These are phyloP conservation scores for Paracyclopina nana DNA, from an alignment of 1,140 invertebrate species.

Conservation along the genomic window DNA sequence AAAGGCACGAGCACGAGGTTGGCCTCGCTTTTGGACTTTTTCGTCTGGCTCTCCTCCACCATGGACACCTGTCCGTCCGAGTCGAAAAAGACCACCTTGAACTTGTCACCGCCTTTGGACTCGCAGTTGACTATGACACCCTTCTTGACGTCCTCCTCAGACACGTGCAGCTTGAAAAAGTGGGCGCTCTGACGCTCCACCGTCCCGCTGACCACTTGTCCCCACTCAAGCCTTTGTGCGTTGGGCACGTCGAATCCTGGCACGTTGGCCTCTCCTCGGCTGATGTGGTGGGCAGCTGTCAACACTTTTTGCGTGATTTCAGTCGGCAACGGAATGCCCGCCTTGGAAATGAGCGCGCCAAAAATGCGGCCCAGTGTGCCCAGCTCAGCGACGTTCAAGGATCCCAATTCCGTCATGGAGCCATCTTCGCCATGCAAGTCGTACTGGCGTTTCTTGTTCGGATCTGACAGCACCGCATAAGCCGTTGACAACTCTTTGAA, in stretches of 20 bases:
- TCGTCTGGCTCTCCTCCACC: not conserved
- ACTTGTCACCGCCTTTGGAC: conserved; percentile 6
- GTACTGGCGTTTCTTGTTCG: conserved; percentile 8
- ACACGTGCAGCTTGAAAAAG: conserved; percentile 4
- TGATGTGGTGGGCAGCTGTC: not conserved
- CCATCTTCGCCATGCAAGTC: conserved; percentile 11
- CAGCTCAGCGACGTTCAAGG: conserved; percentile 7
- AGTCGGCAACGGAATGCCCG: conserved; percentile 8
- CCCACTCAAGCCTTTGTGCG: not conserved
- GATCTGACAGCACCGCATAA: conserved; percentile 12
- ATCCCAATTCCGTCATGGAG: not conserved
- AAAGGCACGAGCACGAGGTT: conserved; percentile 4
- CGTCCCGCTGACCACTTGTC: not conserved
- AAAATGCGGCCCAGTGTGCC: conserved; percentile 7
- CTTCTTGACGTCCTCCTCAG: conserved; percentile 2
- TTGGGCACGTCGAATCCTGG: conserved; percentile 1
- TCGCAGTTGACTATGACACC: not conserved
- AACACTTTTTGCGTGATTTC: conserved; percentile 14
- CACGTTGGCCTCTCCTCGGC: not conserved
- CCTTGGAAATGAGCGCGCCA: conserved; percentile 4
- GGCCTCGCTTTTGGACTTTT: not conserved
- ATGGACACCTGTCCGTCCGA: conserved; percentile 9
- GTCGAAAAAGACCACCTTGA: conserved; percentile 14
- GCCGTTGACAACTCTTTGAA: conserved; percentile 13
- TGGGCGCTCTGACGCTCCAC: not conserved